Evolutionary conservation across 1,140 invertebrate species (phyloP).

Genomic region (Megalonaias nervosa): DNA sequence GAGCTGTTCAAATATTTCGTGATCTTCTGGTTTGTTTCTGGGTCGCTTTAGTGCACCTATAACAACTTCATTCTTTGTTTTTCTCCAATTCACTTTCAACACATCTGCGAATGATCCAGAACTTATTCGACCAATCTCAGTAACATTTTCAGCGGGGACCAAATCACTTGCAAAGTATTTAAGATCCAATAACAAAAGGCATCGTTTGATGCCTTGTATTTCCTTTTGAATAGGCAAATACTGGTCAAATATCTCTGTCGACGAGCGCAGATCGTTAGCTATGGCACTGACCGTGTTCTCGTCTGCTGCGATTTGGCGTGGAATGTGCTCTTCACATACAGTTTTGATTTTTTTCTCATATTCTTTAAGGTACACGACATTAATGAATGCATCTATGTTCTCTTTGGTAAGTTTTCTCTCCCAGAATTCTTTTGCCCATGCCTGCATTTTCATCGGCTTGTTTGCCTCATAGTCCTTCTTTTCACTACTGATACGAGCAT

Average conservation of each 20-base stretch:
- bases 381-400: constrained; percentile 19
- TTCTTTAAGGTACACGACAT: constrained; percentile 30
- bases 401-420: constrained; percentile 20
- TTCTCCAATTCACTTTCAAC: constrained; percentile 8
- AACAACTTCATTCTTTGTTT: constrained; percentile 3
- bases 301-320: constrained; percentile 42
- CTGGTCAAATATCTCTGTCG: constrained; percentile 25
- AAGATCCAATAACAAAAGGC: constrained; percentile 29
- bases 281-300: constrained; percentile 32
- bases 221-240: constrained; percentile 31
- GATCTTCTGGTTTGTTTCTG: constrained; percentile 12
- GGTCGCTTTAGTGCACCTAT: constrained; percentile 37
- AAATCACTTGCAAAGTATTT: constrained; percentile 28
- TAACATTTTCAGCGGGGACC: constrained; percentile 11
- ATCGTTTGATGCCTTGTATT: constrained; percentile 26
- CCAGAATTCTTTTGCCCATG: constrained; percentile 32
- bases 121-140: constrained; percentile 16
- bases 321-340: constrained; percentile 41
- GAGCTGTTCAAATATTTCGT: constrained; percentile 35
- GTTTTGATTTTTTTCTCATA: constrained; percentile 34
- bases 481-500: constrained; percentile 7
- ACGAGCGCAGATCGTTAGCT: constrained; percentile 31
- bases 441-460: constrained; percentile 33
- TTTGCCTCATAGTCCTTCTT: constrained; percentile 17
- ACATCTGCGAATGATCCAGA: constrained; percentile 39